phyloP scores from a whole-genome alignment of 2,797 vertebrate genomes.

The Acrossocheilus fasciatus region DNA sequence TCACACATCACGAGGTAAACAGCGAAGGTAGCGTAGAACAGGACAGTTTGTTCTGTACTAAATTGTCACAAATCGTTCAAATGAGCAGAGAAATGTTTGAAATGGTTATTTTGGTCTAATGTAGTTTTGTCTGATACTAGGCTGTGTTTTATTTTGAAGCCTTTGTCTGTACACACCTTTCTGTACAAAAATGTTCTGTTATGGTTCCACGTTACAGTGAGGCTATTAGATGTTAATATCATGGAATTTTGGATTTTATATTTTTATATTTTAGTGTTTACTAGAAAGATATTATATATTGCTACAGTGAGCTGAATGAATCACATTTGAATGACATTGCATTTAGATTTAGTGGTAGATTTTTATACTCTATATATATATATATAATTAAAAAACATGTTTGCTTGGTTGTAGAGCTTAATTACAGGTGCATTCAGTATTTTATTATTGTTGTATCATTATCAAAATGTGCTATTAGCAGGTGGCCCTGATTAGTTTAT shows the following conservation, averaged over 20 bases:
- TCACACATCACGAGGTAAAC: conserved; percentile 52
- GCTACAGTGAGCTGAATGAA: background rate
- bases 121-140: background rate
- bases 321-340: background rate
- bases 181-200: background rate
- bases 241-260: no score
- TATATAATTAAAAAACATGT: background rate
- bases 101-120: conserved; percentile 54
- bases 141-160: background rate
- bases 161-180: background rate
- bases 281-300: background rate
- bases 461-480: conserved; percentile 1
- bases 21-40: conserved; percentile 47
- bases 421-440: background rate
- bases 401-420: background rate
- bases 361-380: background rate
- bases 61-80: conserved; percentile 31
- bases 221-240: background rate
- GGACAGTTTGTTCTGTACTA: conserved; percentile 34
- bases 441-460: background rate
- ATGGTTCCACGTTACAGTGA: background rate
- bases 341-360: background rate
- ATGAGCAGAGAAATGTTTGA: conserved; percentile 39
- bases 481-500: background rate
- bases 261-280: background rate